phyloP scores from a whole-genome alignment of 2,888 invertebrate genomes.

The Cosmia trapezina region DNA sequence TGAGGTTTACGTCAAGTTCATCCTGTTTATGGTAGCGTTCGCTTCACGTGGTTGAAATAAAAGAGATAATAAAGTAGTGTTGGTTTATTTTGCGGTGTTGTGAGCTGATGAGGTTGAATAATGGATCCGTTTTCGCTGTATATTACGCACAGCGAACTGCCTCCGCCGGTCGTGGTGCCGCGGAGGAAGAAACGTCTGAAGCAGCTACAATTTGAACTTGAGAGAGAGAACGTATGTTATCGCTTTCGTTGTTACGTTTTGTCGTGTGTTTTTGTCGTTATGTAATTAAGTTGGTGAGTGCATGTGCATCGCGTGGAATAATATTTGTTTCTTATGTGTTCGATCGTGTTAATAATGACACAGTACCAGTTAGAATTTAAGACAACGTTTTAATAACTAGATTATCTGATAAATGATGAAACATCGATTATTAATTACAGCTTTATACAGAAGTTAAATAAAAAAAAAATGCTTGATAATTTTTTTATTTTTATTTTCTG shows the following conservation, averaged over 20 bases:
- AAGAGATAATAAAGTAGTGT: conserved; percentile 72
- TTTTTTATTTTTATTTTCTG: background rate
- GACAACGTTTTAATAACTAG: background rate
- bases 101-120: conserved; percentile 61
- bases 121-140: conserved; percentile 88
- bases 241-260: conserved; percentile 59
- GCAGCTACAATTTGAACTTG: conserved; percentile 82
- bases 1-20: conserved; percentile 76
- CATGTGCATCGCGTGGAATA: conserved; percentile 52
- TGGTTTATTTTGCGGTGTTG: conserved; percentile 66
- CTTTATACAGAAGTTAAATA: background rate
- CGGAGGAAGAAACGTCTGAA: conserved; percentile 87
- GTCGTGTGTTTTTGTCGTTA: conserved; percentile 63
- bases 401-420: background rate
- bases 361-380: background rate
- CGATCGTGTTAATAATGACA: conserved; percentile 29
- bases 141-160: conserved; percentile 83
- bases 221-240: conserved; percentile 74
- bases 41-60: conserved; percentile 68
- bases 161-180: conserved; percentile 85
- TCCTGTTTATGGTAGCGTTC: conserved; percentile 75
- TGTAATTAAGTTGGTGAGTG: conserved; percentile 67
- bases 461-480: background rate
- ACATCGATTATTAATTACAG: conserved; percentile 1
- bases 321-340: conserved; percentile 48